Conservation (phyloP, 2,797 vertebrate genomes). For the Lagocephalus sceleratus region DNA sequence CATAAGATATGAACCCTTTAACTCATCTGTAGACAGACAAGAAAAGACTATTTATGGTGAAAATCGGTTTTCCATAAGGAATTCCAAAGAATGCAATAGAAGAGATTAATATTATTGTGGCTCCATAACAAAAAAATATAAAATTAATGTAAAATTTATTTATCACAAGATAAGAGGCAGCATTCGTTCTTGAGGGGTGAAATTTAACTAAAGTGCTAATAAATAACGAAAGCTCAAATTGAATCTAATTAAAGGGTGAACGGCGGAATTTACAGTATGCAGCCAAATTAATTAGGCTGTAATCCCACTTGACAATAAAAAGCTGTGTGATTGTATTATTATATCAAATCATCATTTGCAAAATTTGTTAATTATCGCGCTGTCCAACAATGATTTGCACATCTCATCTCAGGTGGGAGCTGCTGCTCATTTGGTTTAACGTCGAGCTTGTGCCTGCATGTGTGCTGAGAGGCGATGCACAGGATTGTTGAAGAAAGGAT, state of each 20-base stretch:
- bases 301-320: slow-evolving; percentile 36
- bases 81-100: too few species aligned
- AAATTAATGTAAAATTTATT: too few species aligned
- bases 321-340: slow-evolving; percentile 46
- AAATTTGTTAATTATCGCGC: slow-evolving; percentile 63
- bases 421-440: slow-evolving; percentile 30
- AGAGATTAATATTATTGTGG: too few species aligned
- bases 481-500: not conserved
- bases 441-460: slow-evolving; percentile 9
- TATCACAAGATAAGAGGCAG: too few species aligned
- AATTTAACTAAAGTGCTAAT: slow-evolving; percentile 1
- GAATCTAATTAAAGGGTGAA: slow-evolving; percentile 19
- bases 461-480: slow-evolving; percentile 19
- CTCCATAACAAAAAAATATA: too few species aligned
- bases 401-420: slow-evolving; percentile 47
- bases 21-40: too few species aligned
- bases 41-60: too few species aligned
- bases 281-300: slow-evolving; percentile 48
- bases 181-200: too few species aligned
- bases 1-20: too few species aligned
- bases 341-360: slow-evolving; percentile 55
- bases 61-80: too few species aligned
- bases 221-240: slow-evolving; percentile 8
- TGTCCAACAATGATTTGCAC: slow-evolving; percentile 34
- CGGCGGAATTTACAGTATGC: slow-evolving; percentile 11